A percentile compares a stretch with the other conserved stretches of the same genome.
Evolutionary conservation across 2,888 invertebrate genomes (phyloP).

Genomic region (Anarsia innoxiella): DNA sequence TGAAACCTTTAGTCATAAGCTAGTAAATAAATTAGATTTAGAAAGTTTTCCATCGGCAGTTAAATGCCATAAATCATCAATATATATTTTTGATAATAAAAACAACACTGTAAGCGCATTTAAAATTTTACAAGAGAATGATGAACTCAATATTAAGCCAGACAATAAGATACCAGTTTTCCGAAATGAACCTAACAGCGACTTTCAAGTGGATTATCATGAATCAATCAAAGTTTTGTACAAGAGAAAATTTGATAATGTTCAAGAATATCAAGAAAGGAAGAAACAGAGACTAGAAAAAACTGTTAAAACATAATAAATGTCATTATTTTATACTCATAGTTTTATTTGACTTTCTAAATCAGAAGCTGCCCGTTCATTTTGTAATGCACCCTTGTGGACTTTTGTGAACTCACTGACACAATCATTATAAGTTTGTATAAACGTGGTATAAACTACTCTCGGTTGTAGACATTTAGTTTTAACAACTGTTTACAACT

Average conservation of each 20-base stretch:
- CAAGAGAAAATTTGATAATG: constrained; percentile 87
- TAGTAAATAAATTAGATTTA: constrained; percentile 46
- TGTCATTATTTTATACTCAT: too few relatives aligned
- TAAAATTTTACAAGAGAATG: constrained; percentile 32
- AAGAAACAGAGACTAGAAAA: constrained; percentile 82
- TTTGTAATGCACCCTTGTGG: too few relatives aligned
- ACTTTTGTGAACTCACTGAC: too few relatives aligned
- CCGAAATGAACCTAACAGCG: constrained; percentile 22
- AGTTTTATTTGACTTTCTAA: too few relatives aligned
- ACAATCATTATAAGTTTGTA: too few relatives aligned
- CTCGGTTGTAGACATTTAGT: too few relatives aligned
- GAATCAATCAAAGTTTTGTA: constrained; percentile 76
- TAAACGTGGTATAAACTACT: too few relatives aligned
- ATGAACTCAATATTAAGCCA: constrained; percentile 27
- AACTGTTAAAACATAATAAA: too few relatives aligned
- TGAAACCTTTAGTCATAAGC: constrained; percentile 38
- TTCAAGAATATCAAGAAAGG: constrained; percentile 84
- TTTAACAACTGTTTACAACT: too few relatives aligned
- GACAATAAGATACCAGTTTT: constrained; percentile 37
- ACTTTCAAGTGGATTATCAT: constrained; percentile 26
- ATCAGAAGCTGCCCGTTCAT: too few relatives aligned
- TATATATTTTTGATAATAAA: constrained; percentile 50
- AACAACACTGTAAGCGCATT: constrained; percentile 41
- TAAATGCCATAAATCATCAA: constrained; percentile 38
- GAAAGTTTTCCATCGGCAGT: constrained; percentile 59